phyloP scores from a whole-genome alignment of 2,888 invertebrate species.

The Drosophila testacea region DNA sequence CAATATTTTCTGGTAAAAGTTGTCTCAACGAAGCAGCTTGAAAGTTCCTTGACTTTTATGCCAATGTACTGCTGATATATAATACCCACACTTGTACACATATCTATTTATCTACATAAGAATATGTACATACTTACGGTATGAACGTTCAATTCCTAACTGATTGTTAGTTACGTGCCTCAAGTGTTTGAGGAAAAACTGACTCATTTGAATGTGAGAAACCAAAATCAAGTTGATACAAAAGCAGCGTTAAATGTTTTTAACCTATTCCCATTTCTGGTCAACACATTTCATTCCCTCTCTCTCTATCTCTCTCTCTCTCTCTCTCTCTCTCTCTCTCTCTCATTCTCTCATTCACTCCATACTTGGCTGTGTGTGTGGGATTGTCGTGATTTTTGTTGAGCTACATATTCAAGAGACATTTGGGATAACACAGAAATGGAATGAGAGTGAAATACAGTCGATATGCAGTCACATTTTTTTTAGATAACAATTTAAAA shows the following conservation, averaged over 20 bases:
- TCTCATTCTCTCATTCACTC: constrained; percentile 9
- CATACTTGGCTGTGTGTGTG: constrained; percentile 37
- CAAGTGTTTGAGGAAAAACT: constrained; percentile 37
- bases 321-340: constrained; percentile 4
- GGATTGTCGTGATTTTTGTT: constrained; percentile 36
- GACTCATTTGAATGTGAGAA: constrained; percentile 45
- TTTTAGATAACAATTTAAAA: constrained; percentile 58
- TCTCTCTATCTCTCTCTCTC: neutral
- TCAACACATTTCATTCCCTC: constrained; percentile 25
- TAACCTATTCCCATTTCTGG: constrained; percentile 48
- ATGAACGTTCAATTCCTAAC: constrained; percentile 37
- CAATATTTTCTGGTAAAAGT: constrained; percentile 65
- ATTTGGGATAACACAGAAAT: constrained; percentile 9
- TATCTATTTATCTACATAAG: constrained; percentile 11
- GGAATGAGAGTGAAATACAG: constrained; percentile 5
- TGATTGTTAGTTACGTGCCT: constrained; percentile 49
- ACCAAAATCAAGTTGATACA: constrained; percentile 22
- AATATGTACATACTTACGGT: constrained; percentile 6
- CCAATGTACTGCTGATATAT: constrained; percentile 33
- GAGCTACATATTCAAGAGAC: constrained; percentile 37
- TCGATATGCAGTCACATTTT: constrained; percentile 32
- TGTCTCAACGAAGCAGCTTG: constrained; percentile 62
- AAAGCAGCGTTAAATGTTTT: constrained; percentile 24
- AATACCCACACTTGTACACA: constrained; percentile 20
- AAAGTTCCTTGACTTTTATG: constrained; percentile 72